Evolutionary conservation across 1,140 invertebrate genomes (phyloP), one percentile per base, ranked within the genome.

Genomic region (Camponotus vicinus): DNA sequence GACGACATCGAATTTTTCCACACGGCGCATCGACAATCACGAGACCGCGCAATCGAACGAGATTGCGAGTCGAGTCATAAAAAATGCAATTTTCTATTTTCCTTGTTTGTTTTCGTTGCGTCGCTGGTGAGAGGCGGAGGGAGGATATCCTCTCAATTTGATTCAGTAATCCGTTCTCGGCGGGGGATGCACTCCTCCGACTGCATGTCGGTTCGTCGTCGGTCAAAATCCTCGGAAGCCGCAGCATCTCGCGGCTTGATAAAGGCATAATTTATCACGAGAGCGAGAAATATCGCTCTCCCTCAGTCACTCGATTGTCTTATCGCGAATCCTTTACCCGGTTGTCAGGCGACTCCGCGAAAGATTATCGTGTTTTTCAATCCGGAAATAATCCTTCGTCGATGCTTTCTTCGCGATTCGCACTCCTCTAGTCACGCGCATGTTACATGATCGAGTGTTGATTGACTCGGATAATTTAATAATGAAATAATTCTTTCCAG

Each of bases 51-150:
- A 27, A 61, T 49, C 57, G 13, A 55, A 67, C 52, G 21, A 45
- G 40, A 61, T 57, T 59, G 37, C 49, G 34, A 70, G 32, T 45
- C 32, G 78, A 45, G 66, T 83, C 69, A 86, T 86, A 86, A 86
- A 86, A 52, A 82, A 64, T 73, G 77, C 61, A 82, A 82, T 85
- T 84, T 76, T 84, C 80, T n/a, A 61, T 85, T 67, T 67, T 59
- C 37, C 27, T 45, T 49, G 63, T 77, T 77, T 85, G 18, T 55
- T 69, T 66, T 59, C 45, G 61, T 77, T 67, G 27, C 70, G 55
- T 83, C 70, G 27, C 45, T 3, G 21, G 1, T 6, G 9, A 34
- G 5, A 32, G 2, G 21, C 1, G 34, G 52, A 59, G 45, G 45
- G n/a, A 69, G 27, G 27, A 27, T 27, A 27, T 27, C 27, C 40